Evolutionary conservation across 1,140 invertebrate genomes (phyloP).

Genomic region (Scaptodrosophila lebanonensis): DNA sequence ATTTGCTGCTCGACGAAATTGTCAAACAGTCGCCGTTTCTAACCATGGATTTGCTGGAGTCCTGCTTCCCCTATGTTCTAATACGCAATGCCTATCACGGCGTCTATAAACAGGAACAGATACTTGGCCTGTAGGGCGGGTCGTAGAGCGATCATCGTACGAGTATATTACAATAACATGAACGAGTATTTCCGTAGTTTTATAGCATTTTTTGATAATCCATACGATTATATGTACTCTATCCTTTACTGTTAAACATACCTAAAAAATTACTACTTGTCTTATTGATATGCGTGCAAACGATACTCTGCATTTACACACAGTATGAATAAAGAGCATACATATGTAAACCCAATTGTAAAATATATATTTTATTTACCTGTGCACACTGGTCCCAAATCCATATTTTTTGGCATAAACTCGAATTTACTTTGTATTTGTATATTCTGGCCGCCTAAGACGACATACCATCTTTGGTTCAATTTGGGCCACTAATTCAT

Average conservation of each 20-base stretch:
- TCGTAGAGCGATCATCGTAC: background rate
- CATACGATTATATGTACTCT: conserved; percentile 36
- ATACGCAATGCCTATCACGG: conserved; percentile 97
- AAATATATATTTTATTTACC: too few species aligned
- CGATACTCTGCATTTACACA: conserved; percentile 58
- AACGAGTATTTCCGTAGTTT: conserved; percentile 25
- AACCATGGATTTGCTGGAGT: conserved; percentile 98
- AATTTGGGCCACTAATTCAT: too few species aligned
- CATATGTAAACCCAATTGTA: conserved; percentile 54
- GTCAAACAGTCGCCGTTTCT: conserved; percentile 98
- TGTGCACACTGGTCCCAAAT: too few species aligned
- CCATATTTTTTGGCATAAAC: too few species aligned
- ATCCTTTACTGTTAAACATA: conserved; percentile 50
- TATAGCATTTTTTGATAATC: conserved; percentile 28
- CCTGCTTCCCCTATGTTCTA: conserved; percentile 97
- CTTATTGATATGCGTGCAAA: conserved; percentile 33
- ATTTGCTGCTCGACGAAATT: conserved; percentile 95
- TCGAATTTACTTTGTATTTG: too few species aligned
- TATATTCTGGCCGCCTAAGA: too few species aligned
- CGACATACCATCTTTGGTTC: too few species aligned
- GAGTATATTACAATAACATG: conserved; percentile 18
- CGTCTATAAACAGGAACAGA: conserved; percentile 92
- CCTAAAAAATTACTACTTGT: conserved; percentile 25
- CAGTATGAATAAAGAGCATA: conserved; percentile 61
- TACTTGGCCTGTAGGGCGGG: conserved; percentile 53